Evolutionary conservation across 1,140 invertebrate species (phyloP), one percentile per base, ranked within the genome.

Genomic region (Bombus confusus): DNA sequence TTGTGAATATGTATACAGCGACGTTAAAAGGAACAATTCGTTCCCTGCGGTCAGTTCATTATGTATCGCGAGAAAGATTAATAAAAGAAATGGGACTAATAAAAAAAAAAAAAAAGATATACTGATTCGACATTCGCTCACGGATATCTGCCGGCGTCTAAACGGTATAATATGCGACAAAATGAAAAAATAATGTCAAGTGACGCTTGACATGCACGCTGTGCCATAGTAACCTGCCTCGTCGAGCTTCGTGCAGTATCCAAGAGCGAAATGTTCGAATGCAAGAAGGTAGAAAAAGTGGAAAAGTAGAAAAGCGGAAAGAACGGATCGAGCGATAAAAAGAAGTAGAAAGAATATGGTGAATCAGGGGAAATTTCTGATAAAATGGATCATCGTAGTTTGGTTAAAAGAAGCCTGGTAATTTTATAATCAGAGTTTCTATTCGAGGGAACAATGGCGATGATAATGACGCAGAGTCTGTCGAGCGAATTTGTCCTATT

Each of bases 241-340:
- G 62, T 79, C 64, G 64, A 68, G 64, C 39, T 68, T 66, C 41
- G 64, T 43, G 37, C 62, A n/a, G 15, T n/a, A 31, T 66, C 64
- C 77, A 37, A 68, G 62, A 68, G 41, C 18, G 47, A 34, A 68
- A 79, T 47, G 77, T 37, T 31, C 41, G 39, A 68, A 52, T 68
- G 62, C 12, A 68, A 79, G 68, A 62, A n/a, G 31, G 12, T 31
- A 64, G 82, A 87, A 79, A 41, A 80, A 78, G 76, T 28, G 76
- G 68, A 64, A 69, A 78, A 75, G 81, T 83, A 74, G 68, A 64
- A 69, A 78, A 75, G 81, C 81, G 64, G 80, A 62, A 77, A 86
- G 85, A 78, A 62, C 59, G 28, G 59, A 62, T 62, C 13, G 25
- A 62, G n/a, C 13, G 62, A 64, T 64, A 31, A 31, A 64, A 64